Conservation (phyloP, 1,140 invertebrate genomes). For the Stegodyphus mimosarum region DNA sequence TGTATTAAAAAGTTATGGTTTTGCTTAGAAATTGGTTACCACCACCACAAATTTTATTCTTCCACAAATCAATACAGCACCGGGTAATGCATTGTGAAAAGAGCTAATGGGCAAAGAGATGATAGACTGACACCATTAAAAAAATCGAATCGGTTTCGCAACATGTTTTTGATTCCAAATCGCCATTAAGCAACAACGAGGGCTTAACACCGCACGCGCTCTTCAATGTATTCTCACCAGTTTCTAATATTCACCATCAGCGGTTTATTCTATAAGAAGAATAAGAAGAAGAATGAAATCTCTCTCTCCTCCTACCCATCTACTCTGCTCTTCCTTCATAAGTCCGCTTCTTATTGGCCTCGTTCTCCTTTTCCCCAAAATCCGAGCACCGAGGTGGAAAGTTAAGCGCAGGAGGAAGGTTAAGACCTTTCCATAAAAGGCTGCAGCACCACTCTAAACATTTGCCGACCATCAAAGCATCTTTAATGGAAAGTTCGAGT, state of each 20-base stretch:
- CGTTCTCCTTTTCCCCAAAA: too few relatives aligned
- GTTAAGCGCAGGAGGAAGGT: slow-evolving; percentile 6
- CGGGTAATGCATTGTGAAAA: too few relatives aligned
- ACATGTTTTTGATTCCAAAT: slow-evolving; percentile 54
- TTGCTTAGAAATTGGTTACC: too few relatives aligned
- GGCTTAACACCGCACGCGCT: slow-evolving; percentile 3
- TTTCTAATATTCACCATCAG: slow-evolving; percentile 56
- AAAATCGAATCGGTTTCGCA: slow-evolving; percentile 44
- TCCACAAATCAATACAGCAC: too few relatives aligned
- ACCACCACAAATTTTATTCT: too few relatives aligned
- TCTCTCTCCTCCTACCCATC: background rate
- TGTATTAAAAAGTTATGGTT: too few relatives aligned
- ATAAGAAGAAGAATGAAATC: background rate
- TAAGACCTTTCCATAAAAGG: slow-evolving; percentile 34
- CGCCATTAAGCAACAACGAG: slow-evolving; percentile 1
- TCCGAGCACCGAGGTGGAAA: background rate
- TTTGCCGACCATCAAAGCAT: slow-evolving; percentile 49
- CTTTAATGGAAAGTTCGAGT: slow-evolving; percentile 57
- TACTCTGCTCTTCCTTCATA: too few relatives aligned
- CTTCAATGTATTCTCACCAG: background rate
- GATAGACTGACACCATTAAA: background rate
- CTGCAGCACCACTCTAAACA: slow-evolving; percentile 21
- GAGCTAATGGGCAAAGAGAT: background rate
- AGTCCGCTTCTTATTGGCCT: too few relatives aligned
- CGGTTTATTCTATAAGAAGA: background rate